A percentile compares a stretch with the other conserved stretches of the same genome.
Evolutionary conservation across 2,888 invertebrate genomes (phyloP).

Genomic region (Phymatocera aterrima): DNA sequence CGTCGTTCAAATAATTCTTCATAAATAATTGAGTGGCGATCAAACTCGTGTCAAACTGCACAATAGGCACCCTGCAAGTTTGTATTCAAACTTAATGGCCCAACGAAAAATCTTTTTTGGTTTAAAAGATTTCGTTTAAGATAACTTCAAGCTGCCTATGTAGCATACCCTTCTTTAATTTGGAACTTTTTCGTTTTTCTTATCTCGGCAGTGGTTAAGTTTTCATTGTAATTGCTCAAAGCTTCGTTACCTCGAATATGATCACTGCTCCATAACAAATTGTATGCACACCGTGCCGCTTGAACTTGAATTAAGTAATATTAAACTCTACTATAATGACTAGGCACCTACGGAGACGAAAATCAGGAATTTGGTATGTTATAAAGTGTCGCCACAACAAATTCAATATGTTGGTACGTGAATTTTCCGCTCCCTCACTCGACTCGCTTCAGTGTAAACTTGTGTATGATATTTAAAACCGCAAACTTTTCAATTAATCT

Average conservation of each 20-base stretch:
- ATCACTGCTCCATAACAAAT: not conserved
- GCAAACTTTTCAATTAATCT: constrained; percentile 69
- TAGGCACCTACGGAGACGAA: not conserved
- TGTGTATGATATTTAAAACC: constrained; percentile 39
- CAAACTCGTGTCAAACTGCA: not conserved
- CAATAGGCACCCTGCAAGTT: not conserved
- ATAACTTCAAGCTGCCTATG: constrained; percentile 18
- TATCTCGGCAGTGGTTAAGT: not conserved
- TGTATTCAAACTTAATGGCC: not conserved
- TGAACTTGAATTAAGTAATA: constrained; percentile 6
- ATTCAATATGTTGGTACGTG: too few species aligned
- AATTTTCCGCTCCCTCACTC: too few species aligned
- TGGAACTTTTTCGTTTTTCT: not conserved
- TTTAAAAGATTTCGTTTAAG: constrained; percentile 36
- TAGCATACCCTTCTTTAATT: constrained; percentile 17
- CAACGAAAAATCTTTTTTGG: not conserved
- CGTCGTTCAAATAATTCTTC: not conserved
- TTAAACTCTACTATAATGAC: constrained; percentile 19
- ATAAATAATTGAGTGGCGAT: not conserved
- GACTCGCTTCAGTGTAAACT: not conserved
- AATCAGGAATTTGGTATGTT: not conserved
- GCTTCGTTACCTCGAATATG: not conserved
- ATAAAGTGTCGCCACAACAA: not conserved
- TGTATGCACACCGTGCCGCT: not conserved
- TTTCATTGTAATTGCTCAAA: constrained; percentile 8